Percentiles rank a stretch among this genome's conserved stretches.
phyloP scores from a whole-genome alignment of 2,888 invertebrate genomes.

The Drosophila percnosoma region DNA sequence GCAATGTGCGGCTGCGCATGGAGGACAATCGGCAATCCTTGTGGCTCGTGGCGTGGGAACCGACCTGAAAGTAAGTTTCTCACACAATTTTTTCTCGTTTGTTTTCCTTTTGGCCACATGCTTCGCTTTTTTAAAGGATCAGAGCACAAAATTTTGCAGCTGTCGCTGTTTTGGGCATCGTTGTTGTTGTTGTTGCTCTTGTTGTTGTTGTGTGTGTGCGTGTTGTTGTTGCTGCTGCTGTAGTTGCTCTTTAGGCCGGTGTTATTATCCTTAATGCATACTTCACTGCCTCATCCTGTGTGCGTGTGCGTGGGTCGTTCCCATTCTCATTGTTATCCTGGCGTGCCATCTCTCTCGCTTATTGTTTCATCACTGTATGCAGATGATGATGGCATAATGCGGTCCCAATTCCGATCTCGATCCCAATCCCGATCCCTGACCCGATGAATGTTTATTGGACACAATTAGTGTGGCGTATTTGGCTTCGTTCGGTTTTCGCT shows the following conservation, averaged over 20 bases:
- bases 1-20: conserved; percentile 62
- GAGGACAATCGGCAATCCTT: conserved; percentile 80
- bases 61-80: conserved; percentile 84
- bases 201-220: conserved; percentile 12
- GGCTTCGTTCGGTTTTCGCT: conserved; percentile 58
- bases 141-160: conserved; percentile 81
- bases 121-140: conserved; percentile 82
- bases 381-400: conserved; percentile 79
- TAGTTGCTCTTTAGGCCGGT: conserved; percentile 73
- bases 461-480: conserved; percentile 79
- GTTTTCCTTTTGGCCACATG: conserved; percentile 83
- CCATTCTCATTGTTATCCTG: conserved; percentile 71
- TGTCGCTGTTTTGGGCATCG: conserved; percentile 78
- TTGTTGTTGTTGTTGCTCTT: conserved; percentile 22
- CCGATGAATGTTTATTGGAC: conserved; percentile 77
- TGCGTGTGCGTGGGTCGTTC: conserved; percentile 71
- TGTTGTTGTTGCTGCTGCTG: conserved; percentile 41
- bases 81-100: conserved; percentile 83
- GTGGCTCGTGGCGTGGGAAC: conserved; percentile 85
- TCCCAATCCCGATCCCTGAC: conserved; percentile 30
- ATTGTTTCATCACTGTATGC: conserved; percentile 80
- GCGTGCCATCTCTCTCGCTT: conserved; percentile 76
- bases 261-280: conserved; percentile 81
- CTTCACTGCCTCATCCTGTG: conserved; percentile 77
- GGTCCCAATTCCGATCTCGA: conserved; percentile 31